phyloP scores from a whole-genome alignment of 2,797 vertebrate species.

The Muscicapa comitata region DNA sequence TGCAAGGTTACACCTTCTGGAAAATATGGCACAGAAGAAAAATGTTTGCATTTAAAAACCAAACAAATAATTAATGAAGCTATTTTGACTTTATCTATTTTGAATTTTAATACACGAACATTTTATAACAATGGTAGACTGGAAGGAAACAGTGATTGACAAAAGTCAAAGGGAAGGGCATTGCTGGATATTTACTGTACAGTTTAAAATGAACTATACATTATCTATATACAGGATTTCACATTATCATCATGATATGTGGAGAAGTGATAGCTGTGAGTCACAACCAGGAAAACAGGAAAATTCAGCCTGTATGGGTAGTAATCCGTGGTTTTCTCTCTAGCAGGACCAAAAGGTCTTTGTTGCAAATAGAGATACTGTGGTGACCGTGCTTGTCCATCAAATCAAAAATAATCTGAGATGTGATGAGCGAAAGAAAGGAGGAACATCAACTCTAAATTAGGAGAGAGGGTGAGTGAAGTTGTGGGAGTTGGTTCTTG shows the following conservation, averaged over 20 bases:
- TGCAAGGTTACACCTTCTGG: not conserved
- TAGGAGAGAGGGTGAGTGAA: not conserved
- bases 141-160: constrained; percentile 34
- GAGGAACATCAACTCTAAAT: not conserved
- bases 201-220: constrained; percentile 10
- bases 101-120: constrained; percentile 48
- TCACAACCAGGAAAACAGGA: not conserved
- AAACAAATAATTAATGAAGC: not conserved
- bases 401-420: not conserved
- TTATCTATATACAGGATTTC: not conserved
- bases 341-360: not conserved
- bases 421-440: not conserved
- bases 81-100: constrained; percentile 49
- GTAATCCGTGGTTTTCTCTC: not conserved
- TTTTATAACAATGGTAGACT: not conserved
- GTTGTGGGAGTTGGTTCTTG: not conserved
- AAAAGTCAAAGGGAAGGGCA: not conserved
- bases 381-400: not conserved
- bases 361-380: not conserved
- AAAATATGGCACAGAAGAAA: not conserved
- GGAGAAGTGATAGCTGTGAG: not conserved
- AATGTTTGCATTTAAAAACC: not conserved
- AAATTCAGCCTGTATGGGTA: not conserved
- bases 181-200: constrained; percentile 35
- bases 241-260: not conserved